phyloP scores from a whole-genome alignment of 2,888 invertebrate genomes.

The Leptinotarsa peninsularis region DNA sequence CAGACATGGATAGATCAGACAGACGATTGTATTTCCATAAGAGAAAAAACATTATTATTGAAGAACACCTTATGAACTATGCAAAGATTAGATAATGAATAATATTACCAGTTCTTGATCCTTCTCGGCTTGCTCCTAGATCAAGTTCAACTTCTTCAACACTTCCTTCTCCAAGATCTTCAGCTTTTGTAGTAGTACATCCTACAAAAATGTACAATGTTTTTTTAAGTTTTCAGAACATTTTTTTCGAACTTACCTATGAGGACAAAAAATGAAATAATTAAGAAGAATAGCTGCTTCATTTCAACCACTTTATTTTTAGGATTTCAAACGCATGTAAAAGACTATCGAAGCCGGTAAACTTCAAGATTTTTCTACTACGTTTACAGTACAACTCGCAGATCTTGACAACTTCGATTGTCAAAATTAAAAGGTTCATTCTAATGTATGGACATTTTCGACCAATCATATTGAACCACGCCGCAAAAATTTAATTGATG shows the following conservation, averaged over 20 bases:
- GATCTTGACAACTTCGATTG: slow-evolving; percentile 22
- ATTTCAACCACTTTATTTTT: slow-evolving; percentile 50
- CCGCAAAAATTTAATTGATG: slow-evolving; percentile 45
- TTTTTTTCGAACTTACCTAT: slow-evolving; percentile 54
- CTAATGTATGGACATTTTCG: background rate
- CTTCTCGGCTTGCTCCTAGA: slow-evolving; percentile 87
- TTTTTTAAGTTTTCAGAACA: slow-evolving; percentile 6
- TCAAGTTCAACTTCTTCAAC: slow-evolving; percentile 80
- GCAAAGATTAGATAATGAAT: slow-evolving; percentile 57
- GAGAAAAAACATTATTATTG: slow-evolving; percentile 62
- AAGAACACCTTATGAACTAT: slow-evolving; percentile 62
- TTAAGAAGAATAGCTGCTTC: slow-evolving; percentile 59
- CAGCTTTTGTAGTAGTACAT: slow-evolving; percentile 62
- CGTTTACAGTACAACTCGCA: slow-evolving; percentile 9
- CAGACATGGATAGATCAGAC: slow-evolving; percentile 53
- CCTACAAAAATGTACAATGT: slow-evolving; percentile 59
- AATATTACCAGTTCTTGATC: slow-evolving; percentile 84
- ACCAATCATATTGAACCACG: slow-evolving; percentile 61
- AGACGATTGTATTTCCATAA: slow-evolving; percentile 66
- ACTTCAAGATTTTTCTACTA: slow-evolving; percentile 20
- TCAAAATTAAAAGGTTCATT: slow-evolving; percentile 7
- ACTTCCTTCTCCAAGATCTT: slow-evolving; percentile 67
- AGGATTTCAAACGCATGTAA: slow-evolving; percentile 34
- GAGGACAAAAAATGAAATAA: slow-evolving; percentile 56
- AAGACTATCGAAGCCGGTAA: slow-evolving; percentile 36